phyloP scores from a whole-genome alignment of 2,888 invertebrate genomes.

The Ephialtes manifestator region DNA sequence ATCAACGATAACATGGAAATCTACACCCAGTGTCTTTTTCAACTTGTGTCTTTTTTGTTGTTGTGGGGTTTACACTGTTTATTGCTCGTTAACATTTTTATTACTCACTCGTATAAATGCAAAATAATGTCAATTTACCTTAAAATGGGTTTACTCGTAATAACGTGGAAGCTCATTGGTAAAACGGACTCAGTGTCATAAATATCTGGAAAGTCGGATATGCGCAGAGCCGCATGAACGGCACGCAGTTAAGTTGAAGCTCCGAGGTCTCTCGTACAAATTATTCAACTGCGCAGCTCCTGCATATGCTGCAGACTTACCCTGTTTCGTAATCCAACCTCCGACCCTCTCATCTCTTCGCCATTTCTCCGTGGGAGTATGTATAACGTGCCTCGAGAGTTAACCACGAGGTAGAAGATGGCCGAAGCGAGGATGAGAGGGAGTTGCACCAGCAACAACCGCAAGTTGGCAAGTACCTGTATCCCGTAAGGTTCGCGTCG shows the following conservation, averaged over 20 bases:
- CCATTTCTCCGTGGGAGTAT: constrained; percentile 22
- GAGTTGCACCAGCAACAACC: constrained; percentile 33
- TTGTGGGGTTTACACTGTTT: no score
- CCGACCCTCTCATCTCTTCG: constrained; percentile 16
- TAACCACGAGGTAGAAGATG: constrained; percentile 42
- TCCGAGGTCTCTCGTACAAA: background rate
- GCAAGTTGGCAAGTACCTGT: constrained; percentile 56
- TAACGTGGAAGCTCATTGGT: constrained; percentile 7
- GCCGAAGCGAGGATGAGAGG: no score
- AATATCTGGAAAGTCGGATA: constrained; percentile 27
- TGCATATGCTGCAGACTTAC: constrained; percentile 25
- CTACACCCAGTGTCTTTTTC: no score
- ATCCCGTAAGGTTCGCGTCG: background rate
- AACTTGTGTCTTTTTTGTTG: no score
- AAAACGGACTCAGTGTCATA: background rate
- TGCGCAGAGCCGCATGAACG: background rate
- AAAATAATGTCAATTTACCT: no score
- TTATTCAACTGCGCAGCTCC: constrained; percentile 32
- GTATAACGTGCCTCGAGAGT: constrained; percentile 41
- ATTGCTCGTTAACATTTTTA: no score
- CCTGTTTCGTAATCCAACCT: background rate
- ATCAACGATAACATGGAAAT: no score
- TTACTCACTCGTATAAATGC: no score
- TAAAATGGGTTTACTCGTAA: background rate
- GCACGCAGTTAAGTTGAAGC: constrained; percentile 4